These are phyloP conservation scores for Apostichopus japonicus DNA, from an alignment of 35 echinoderm and acorn worm genomes.

Conservation along the genomic window DNA sequence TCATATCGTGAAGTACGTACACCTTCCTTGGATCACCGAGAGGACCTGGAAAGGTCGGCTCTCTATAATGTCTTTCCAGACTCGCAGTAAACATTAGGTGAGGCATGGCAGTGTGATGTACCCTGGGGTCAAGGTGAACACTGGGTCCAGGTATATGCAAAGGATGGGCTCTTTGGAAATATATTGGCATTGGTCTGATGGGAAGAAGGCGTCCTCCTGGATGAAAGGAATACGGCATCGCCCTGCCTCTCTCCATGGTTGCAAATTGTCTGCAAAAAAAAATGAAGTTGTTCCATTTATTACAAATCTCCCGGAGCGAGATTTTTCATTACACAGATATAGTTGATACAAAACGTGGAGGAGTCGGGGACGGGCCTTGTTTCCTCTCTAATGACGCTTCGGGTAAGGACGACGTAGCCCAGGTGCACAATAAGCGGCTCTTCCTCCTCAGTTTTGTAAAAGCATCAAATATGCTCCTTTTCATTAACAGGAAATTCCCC, in stretches of 20 bases:
- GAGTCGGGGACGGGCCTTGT: too few relatives aligned
- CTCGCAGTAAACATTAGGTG: background rate
- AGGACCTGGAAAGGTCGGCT: background rate
- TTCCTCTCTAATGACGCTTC: too few relatives aligned
- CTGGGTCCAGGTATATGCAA: background rate
- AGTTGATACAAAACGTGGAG: too few relatives aligned
- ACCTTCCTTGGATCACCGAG: background rate
- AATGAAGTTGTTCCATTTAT: too few relatives aligned
- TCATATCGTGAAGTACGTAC: background rate
- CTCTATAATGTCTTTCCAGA: background rate
- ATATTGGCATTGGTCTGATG: conserved; percentile 19
- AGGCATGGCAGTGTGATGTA: background rate
- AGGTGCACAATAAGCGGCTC: too few relatives aligned
- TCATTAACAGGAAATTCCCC: too few relatives aligned
- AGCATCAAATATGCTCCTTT: too few relatives aligned
- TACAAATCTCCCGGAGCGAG: too few relatives aligned
- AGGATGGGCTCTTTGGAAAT: background rate
- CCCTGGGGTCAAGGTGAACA: background rate
- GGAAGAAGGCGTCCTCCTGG: background rate
- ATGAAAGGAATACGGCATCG: background rate
- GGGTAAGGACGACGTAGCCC: too few relatives aligned
- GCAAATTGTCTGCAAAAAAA: background rate
- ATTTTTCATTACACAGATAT: too few relatives aligned
- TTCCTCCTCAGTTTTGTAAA: too few relatives aligned
- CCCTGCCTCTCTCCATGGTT: background rate